Base-by-base conservation (phyloP, 2,797 vertebrate genomes). In the Lacerta bilineata region DNA sequence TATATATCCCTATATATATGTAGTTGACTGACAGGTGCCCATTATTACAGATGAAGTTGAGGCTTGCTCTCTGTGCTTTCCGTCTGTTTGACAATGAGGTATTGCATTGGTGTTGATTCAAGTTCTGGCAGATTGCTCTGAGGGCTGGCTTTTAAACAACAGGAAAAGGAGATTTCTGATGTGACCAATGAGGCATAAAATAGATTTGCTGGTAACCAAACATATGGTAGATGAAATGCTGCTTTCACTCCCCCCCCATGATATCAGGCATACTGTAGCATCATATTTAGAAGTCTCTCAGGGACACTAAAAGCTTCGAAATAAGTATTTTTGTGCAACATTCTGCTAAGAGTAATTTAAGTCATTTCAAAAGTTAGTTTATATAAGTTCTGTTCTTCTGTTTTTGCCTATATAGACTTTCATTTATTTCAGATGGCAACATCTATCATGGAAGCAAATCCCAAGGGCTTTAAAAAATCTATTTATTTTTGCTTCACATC, bases 381-480 rank as follows among this genome's bases (percentile, higher is more conserved):
- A 83, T 88, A 50, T 85, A 78, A 43, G 29, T n/a, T 74, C 41
- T 92, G 43, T 78, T 76, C 90, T 90, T 76, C 90, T 90, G 72
- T 91, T 78, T 76, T 29, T 88, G n/a, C 36, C 85, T 41, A 18
- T 83, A 8, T 89, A 50, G 78, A 89, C 79, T 86, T 61, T 69
- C 33, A 68, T 92, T 95, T 92, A 84, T 0, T 1, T 61, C 55
- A 84, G 84, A 68, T 83, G 43, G 77, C 88, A 89, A 41, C 78
- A 88, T 94, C 85, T 92, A 64, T 93, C 85, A 94, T 89, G 84
- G 83, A 86, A 94, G 69, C 84, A 81, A 82, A 55, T 87, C 92
- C 80, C 89, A 27, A 25, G 76, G 88, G 84, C 80, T 88, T 89
- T 92, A 85, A 59, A 1, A 89, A 92, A 90, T 82, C 80, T 92